phyloP scores from a whole-genome alignment of 2,888 invertebrate genomes.

The Xestia ashworthii region DNA sequence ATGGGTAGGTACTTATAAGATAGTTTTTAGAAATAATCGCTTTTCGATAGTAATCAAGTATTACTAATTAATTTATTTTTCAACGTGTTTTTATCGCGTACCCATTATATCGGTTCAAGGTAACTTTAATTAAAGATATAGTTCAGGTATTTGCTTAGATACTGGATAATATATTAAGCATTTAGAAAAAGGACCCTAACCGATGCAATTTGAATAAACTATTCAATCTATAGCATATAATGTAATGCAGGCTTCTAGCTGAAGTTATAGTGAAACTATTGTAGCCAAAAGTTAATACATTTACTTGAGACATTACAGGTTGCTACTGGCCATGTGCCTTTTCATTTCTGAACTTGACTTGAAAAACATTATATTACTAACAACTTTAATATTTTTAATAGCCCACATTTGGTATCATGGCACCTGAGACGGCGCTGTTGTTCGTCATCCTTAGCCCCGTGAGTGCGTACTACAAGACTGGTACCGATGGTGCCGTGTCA shows the following conservation, averaged over 20 bases:
- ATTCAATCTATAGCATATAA: not conserved
- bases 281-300: not conserved
- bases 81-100: slow-evolving; percentile 49
- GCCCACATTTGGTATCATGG: slow-evolving; percentile 97
- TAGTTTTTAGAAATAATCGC: slow-evolving; percentile 29
- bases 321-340: not conserved
- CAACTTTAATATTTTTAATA: slow-evolving; percentile 76
- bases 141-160: slow-evolving; percentile 2
- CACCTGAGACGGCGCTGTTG: slow-evolving; percentile 96
- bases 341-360: not conserved
- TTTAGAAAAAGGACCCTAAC: not conserved
- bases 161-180: slow-evolving; percentile 7
- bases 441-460: slow-evolving; percentile 98
- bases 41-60: slow-evolving; percentile 39
- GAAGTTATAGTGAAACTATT: not conserved
- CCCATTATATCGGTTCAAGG: slow-evolving; percentile 59
- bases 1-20: not conserved
- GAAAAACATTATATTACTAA: not conserved
- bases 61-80: slow-evolving; percentile 46
- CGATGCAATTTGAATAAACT: not conserved
- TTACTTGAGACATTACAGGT: not conserved
- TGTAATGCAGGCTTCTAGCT: not conserved
- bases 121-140: slow-evolving; percentile 45
- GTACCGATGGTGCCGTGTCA: slow-evolving; percentile 93
- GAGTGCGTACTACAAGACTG: slow-evolving; percentile 96